These are phyloP conservation scores for Turdus rufiventris DNA, from an alignment of 2,113 vertebrate species.

Conservation along the genomic window DNA sequence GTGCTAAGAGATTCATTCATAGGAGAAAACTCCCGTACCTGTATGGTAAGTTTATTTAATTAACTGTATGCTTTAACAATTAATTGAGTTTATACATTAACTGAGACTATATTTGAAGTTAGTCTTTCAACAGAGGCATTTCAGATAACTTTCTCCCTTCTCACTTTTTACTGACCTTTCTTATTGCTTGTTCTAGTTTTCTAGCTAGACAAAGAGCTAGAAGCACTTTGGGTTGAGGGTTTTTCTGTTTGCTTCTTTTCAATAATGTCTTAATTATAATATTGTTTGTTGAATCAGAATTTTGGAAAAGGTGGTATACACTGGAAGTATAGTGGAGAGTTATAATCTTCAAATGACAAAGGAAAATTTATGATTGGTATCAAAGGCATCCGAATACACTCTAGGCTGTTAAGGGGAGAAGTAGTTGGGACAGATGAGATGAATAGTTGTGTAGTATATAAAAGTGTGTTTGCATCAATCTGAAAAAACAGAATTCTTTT, in stretches of 20 bases:
- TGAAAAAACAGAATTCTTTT: background rate
- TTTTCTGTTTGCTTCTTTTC: background rate
- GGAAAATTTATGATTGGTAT: background rate
- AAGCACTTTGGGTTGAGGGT: background rate
- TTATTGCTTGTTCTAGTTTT: background rate
- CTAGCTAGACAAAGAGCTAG: background rate
- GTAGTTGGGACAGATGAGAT: background rate
- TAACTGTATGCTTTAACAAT: background rate
- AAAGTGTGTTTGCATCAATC: background rate
- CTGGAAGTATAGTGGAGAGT: background rate
- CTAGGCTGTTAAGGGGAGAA: background rate
- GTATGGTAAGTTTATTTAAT: constrained; percentile 82
- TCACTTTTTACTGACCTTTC: background rate
- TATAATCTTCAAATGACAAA: background rate
- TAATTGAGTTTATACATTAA: background rate
- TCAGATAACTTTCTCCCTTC: background rate
- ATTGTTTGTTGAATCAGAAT: background rate
- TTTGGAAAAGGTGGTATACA: background rate
- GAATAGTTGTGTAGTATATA: background rate
- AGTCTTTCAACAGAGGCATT: background rate
- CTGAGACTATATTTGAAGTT: background rate
- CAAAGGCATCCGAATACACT: background rate
- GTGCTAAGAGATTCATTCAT: constrained; percentile 95
- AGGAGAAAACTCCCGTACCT: constrained; percentile 93
- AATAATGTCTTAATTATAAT: background rate